Percentiles rank a stretch among this genome's conserved stretches.
These are phyloP conservation scores for Phrynocephalus vlangalii DNA, from an alignment of 2,797 vertebrate genomes.

Conservation along the genomic window DNA sequence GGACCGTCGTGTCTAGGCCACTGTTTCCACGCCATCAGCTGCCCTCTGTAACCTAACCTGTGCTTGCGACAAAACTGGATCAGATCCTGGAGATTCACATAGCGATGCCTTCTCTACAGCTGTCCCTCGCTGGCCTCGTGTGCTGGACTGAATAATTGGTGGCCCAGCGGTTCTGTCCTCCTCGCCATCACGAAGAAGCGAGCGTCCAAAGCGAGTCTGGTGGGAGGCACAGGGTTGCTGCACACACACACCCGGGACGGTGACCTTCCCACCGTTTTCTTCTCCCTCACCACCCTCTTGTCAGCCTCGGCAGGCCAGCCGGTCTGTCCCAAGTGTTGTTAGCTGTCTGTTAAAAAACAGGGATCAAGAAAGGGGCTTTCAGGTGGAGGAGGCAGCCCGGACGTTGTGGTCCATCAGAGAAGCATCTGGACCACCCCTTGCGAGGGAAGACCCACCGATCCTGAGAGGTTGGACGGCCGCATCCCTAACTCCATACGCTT, in stretches of 20 bases:
- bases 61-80: neutral
- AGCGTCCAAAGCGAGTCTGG: accelerated
- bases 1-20: too few species aligned
- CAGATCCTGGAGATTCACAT: too few species aligned
- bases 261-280: neutral
- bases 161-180: neutral
- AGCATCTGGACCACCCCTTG: conserved; percentile 94
- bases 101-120: too few species aligned
- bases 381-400: accelerated
- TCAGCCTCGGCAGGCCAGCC: neutral
- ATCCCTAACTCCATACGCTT: conserved; percentile 92
- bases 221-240: too few species aligned
- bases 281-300: neutral
- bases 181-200: neutral
- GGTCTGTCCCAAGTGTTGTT: neutral
- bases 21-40: neutral
- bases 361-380: neutral
- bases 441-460: conserved; percentile 82
- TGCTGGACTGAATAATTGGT: neutral
- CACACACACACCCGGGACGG: accelerated
- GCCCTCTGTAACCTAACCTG: neutral
- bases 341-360: conserved; percentile 11
- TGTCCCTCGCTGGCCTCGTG: neutral
- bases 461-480: conserved; percentile 75
- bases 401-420: conserved; percentile 78